Evolutionary conservation across 2,113 vertebrate species (phyloP), one percentile per base, ranked within the genome.

Genomic region (Paradoxurus hermaphroditus): DNA sequence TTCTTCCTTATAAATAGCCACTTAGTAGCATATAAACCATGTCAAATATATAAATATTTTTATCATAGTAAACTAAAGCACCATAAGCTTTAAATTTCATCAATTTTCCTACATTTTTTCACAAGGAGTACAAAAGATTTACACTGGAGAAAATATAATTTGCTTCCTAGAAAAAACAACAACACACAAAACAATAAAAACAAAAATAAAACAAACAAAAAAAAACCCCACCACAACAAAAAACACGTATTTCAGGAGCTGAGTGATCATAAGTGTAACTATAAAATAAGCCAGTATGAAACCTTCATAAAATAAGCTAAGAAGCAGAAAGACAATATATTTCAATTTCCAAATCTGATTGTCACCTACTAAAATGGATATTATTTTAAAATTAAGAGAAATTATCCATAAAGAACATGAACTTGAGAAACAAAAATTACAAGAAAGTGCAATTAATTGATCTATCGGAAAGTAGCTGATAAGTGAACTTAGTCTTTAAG

Each of bases 291-390:
- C 19, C 39, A 56, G 90, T 67, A 78, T 36, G 0, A 62, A 44
- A 83, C 53, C 11, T 68, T 95, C 46, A 88, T 75, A 86, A 73
- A 78, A 39, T 7, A 95, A 86, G 16, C 88, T 68, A 65, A 78
- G 88, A 95, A 87, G 25, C n/a, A 63, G 15, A 36, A 78, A 92
- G 21, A 92, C 88, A 93, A 88, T 83, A 85, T 62, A 93, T 86
- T 59, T 89, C 3, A 83, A 59, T 73, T 86, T 92, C 62, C 63
- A 90, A 49, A 72, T 90, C 67, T 56, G 23, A 86, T 41, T 53
- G 1, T 59, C 23, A 84, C 25, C 7, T 84, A 67, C 77, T 93
- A 91, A 65, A 91, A 92, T 85, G 11, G 5, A 78, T 86, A 88
- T 77, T 83, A 77, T 75, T 94, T 93, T 46, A 62, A 81, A 72